Evolutionary conservation across 2,888 invertebrate genomes (phyloP), one percentile per base, ranked within the genome.

Genomic region (Lasioglossum zephyrum): DNA sequence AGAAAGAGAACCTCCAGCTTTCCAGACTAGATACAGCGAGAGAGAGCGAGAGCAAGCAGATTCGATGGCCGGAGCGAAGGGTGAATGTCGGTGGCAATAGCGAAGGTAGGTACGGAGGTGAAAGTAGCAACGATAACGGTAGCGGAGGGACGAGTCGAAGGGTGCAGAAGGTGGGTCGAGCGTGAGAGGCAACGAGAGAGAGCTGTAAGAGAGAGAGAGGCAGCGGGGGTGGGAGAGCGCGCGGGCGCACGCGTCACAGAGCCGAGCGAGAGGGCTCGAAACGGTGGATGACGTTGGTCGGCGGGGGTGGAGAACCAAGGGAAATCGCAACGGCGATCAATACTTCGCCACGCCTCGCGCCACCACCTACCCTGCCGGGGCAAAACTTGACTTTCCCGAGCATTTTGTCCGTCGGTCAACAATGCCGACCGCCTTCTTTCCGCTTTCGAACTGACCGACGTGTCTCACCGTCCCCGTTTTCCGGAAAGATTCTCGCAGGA

Each of bases 261-360:
- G 69, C 69, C 69, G 69, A 69, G 69, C 69, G 86, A 86, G 91
- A 89, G 90, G 91, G 91, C 88, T 90, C 84, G 90, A 89, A 91
- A 88, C 89, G 91, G 91, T 86, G 92, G 93, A 92, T 93, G 93
- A 93, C 93, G 93, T 93, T 92, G 92, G 90, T 90, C 88, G 91
- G 88, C 88, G 91, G 89, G 90, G 92, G 90, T 88, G 86, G 88
- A 88, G 89, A 83, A 89, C 92, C 90, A 89, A 92, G 92, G 92
- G 92, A 93, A 91, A 91, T 92, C 91, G 92, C 91, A 91, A 90
- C 91, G 88, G 85, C 93, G 94, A 94, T 94, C 94, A 94, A 94
- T 94, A 94, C 94, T 92, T 92, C 93, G 94, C 94, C 94, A 94
- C 94, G 94, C 94, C 94, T 94, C 94, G 93, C 92, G 90, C 91